Evolutionary conservation across 2,888 invertebrate species (phyloP).

Genomic region (Athalia rosae): DNA sequence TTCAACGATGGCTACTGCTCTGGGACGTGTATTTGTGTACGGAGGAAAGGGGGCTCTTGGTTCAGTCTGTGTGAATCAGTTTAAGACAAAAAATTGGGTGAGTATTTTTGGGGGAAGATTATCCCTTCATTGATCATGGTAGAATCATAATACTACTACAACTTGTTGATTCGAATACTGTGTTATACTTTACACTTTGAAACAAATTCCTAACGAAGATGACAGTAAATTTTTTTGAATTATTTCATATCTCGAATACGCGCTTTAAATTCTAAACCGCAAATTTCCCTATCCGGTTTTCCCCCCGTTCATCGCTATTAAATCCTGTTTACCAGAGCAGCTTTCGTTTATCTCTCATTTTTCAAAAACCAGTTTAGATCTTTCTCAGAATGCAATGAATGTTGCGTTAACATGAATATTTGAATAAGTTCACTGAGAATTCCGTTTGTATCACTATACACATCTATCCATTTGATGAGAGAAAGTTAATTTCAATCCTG

Average conservation of each 20-base stretch:
- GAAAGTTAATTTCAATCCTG: neutral
- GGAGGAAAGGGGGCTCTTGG: conserved; percentile 98
- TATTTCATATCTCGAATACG: neutral
- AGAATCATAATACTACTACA: no score
- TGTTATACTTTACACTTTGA: neutral
- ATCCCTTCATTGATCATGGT: neutral
- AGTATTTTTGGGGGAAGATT: conserved; percentile 66
- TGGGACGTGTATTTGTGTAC: conserved; percentile 90
- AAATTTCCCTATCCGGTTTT: neutral
- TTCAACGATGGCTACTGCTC: conserved; percentile 74
- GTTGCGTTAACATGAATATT: neutral
- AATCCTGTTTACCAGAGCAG: no score
- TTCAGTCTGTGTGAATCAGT: conserved; percentile 89
- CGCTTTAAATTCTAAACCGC: neutral
- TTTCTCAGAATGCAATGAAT: conserved; percentile 4
- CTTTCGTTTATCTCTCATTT: no score
- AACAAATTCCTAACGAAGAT: no score
- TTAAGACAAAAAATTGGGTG: conserved; percentile 93
- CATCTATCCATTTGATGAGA: neutral
- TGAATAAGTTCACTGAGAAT: no score
- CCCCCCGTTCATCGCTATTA: neutral
- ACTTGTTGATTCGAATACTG: neutral
- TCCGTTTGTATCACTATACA: neutral
- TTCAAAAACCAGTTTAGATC: no score
- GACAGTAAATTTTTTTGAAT: neutral